Evolutionary conservation across 1,140 invertebrate genomes (phyloP).

Genomic region (Oedothorax gibbosus): DNA sequence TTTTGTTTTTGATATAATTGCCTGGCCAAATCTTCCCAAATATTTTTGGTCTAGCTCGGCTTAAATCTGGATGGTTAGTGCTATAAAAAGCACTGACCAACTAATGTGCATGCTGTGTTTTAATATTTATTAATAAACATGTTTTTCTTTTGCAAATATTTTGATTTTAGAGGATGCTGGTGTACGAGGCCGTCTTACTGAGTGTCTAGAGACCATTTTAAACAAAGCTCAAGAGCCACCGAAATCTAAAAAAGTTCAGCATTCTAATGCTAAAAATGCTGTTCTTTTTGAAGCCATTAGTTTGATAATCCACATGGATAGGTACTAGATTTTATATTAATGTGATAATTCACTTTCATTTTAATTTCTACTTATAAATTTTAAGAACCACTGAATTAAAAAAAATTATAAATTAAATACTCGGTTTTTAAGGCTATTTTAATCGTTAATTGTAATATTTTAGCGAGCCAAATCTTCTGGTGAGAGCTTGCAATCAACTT

Average conservation of each 20-base stretch:
- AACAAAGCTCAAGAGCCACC: conserved; percentile 99
- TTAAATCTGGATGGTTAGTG: too few species aligned
- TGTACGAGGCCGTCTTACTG: conserved; percentile 92
- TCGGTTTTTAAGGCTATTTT: neutral
- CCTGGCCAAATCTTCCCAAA: too few species aligned
- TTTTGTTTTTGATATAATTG: too few species aligned
- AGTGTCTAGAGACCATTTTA: conserved; percentile 99
- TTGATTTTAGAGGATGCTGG: conserved; percentile 75
- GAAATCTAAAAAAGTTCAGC: conserved; percentile 99
- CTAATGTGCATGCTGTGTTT: too few species aligned
- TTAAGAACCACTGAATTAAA: neutral
- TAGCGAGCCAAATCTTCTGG: conserved; percentile 92
- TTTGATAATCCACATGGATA: conserved; percentile 99
- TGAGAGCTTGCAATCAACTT: conserved; percentile 97
- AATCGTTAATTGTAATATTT: neutral
- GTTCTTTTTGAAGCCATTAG: conserved; percentile 99
- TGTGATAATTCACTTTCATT: neutral
- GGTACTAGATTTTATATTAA: conserved; percentile 65
- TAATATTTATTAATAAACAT: too few species aligned
- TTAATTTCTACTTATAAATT: neutral
- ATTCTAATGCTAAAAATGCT: conserved; percentile 99
- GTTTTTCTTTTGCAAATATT: conserved; percentile 1
- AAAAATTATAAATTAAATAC: too few species aligned
- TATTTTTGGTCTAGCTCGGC: too few species aligned
- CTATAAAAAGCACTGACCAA: too few species aligned